Conservation (phyloP, 1,140 invertebrate species). For the Bombus waltoni region DNA sequence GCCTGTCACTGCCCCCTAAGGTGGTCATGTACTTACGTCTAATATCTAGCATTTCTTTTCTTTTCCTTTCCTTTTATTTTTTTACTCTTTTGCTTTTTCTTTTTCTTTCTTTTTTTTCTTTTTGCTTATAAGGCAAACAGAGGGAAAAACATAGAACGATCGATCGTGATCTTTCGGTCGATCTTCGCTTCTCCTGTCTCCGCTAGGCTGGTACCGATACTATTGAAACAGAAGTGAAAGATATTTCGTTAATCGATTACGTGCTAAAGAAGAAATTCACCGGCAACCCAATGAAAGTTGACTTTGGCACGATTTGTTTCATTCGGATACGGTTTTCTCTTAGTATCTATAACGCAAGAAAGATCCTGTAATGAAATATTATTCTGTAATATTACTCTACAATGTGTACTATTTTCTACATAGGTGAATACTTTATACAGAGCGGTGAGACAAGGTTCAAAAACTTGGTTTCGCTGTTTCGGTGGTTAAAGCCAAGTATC, state of each 20-base stretch:
- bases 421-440: neutral
- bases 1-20: conserved; percentile 79
- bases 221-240: neutral
- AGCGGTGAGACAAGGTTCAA: neutral
- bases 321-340: neutral
- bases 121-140: neutral
- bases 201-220: neutral
- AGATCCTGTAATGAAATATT: neutral
- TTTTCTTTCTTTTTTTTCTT: neutral
- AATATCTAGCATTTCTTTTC: conserved; percentile 52
- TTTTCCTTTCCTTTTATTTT: conserved; percentile 20
- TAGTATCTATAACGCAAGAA: neutral
- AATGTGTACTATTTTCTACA: neutral
- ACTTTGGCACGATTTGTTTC: neutral
- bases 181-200: neutral
- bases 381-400: neutral
- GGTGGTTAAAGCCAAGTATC: neutral
- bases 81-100: neutral
- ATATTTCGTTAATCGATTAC: neutral
- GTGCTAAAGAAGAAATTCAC: neutral
- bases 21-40: conserved; percentile 72
- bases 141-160: neutral
- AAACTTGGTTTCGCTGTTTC: too few species aligned
- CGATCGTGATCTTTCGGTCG: neutral
- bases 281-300: neutral